phyloP scores from a whole-genome alignment of 2,113 vertebrate genomes.

The Atrichornis clamosus region DNA sequence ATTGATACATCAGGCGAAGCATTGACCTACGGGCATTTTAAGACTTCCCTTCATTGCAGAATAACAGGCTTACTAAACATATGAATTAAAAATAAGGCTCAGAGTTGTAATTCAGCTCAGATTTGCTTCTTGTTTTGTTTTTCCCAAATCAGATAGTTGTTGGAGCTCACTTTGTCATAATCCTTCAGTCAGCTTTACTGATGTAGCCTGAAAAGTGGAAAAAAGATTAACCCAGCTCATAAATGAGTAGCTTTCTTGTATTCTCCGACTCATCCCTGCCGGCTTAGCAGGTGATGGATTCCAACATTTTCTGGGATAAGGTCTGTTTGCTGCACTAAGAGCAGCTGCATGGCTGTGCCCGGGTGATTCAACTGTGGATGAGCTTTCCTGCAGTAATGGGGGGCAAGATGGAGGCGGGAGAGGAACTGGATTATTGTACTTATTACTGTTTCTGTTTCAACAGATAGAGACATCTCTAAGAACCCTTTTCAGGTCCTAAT shows the following conservation, averaged over 20 bases:
- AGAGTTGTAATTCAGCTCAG: slow-evolving; percentile 35
- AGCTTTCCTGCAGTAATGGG: background rate
- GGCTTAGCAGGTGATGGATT: background rate
- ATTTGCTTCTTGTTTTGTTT: background rate
- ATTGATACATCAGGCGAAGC: background rate
- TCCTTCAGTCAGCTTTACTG: background rate
- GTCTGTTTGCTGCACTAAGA: background rate
- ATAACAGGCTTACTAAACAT: background rate
- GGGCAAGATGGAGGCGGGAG: no score
- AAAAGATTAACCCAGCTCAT: background rate
- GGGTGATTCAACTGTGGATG: background rate
- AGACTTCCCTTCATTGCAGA: slow-evolving; percentile 7
- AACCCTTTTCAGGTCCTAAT: background rate
- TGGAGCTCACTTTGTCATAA: background rate
- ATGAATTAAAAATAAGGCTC: background rate
- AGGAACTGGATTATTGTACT: background rate
- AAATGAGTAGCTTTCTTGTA: background rate
- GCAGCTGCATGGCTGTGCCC: background rate
- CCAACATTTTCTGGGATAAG: background rate
- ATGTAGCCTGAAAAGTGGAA: background rate
- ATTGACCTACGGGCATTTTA: background rate
- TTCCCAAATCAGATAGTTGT: background rate
- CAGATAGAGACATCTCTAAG: background rate
- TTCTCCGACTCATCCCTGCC: background rate
- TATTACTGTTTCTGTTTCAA: background rate